Evolutionary conservation across 2,797 vertebrate species (phyloP).

Genomic region (Rallus crepitans): DNA sequence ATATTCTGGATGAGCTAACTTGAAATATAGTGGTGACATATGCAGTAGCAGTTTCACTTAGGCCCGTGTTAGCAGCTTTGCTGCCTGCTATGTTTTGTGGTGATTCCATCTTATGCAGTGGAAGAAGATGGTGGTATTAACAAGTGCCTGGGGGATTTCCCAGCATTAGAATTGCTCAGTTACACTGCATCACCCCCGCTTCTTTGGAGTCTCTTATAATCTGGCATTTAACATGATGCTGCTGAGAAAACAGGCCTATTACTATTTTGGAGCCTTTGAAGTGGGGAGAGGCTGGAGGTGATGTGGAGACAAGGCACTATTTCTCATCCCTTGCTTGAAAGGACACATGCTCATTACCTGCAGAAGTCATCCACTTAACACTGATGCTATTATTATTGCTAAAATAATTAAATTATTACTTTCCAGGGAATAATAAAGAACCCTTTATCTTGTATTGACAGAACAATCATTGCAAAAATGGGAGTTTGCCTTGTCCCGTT

Average conservation of each 20-base stretch:
- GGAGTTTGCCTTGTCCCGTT: not conserved
- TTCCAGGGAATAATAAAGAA: not conserved
- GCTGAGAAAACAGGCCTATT: not conserved
- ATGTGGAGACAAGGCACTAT: not conserved
- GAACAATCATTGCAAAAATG: not conserved
- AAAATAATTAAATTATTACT: not conserved
- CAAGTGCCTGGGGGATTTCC: not conserved
- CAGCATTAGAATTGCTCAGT: not conserved
- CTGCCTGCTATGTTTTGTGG: not conserved
- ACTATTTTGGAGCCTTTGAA: not conserved
- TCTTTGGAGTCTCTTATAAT: not conserved
- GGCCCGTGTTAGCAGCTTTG: not conserved
- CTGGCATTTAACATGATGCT: not conserved
- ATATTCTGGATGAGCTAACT: not conserved
- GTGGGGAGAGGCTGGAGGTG: not conserved
- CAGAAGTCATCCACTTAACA: not conserved
- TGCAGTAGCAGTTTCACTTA: not conserved
- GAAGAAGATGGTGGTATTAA: not conserved
- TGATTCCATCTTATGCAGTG: not conserved
- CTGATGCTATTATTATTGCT: not conserved
- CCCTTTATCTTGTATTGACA: not conserved
- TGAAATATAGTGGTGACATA: slow-evolving; percentile 5
- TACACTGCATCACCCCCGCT: not conserved
- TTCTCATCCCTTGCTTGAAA: not conserved
- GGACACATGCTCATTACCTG: not conserved